Evolutionary conservation across 2,888 invertebrate genomes (phyloP).

Genomic region (Fragum whitleyi): DNA sequence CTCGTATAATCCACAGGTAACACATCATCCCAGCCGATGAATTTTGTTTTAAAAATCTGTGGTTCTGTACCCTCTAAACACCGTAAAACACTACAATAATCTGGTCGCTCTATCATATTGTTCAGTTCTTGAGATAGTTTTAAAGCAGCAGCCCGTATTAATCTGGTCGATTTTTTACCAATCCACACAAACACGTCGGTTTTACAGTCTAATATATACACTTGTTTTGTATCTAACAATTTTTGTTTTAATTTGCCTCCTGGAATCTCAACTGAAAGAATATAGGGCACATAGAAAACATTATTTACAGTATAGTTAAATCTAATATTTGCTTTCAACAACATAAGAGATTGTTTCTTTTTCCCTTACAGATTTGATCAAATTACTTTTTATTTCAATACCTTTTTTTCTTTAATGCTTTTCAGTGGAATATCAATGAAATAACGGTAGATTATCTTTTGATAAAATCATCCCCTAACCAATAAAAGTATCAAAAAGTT

Average conservation of each 20-base stretch:
- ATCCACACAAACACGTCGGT: constrained; percentile 98
- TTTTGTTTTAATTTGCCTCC: constrained; percentile 89
- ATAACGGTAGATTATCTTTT: too few species aligned
- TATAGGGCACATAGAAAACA: neutral
- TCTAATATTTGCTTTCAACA: too few species aligned
- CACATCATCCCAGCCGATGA: constrained; percentile 99
- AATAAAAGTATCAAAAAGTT: too few species aligned
- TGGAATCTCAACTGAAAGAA: constrained; percentile 81
- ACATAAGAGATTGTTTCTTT: too few species aligned
- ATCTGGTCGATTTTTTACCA: constrained; percentile 97
- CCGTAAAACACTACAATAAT: constrained; percentile 94
- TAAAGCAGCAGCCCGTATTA: constrained; percentile 97
- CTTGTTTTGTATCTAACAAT: constrained; percentile 94
- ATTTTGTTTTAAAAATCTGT: constrained; percentile 96
- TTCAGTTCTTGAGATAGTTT: constrained; percentile 98
- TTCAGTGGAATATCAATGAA: too few species aligned
- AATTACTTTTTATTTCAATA: too few species aligned
- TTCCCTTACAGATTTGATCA: too few species aligned
- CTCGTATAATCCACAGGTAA: constrained; percentile 99
- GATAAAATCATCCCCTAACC: too few species aligned
- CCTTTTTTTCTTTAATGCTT: too few species aligned
- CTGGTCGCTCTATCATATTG: constrained; percentile 93
- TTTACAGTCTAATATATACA: constrained; percentile 98
- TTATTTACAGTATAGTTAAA: too few species aligned
- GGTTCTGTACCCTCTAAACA: constrained; percentile 93